Evolutionary conservation across 2,797 vertebrate species (phyloP).

Genomic region (Podargus strigoides): DNA sequence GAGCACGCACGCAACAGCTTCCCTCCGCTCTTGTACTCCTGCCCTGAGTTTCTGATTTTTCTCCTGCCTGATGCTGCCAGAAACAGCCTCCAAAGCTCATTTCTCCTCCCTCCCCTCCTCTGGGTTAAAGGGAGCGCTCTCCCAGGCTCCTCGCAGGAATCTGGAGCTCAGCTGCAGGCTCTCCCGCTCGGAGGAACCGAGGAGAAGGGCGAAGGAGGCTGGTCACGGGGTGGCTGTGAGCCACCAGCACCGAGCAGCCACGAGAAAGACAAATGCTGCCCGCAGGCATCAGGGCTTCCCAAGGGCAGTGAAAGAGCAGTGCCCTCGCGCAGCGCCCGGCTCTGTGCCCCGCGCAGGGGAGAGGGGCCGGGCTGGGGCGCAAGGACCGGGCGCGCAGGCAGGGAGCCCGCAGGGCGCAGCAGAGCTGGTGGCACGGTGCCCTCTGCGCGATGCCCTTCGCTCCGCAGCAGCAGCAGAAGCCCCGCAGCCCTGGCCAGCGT

Average conservation of each 20-base stretch:
- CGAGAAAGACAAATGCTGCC: fast-evolving
- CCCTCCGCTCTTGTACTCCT: constrained; percentile 39
- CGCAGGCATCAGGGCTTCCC: not conserved
- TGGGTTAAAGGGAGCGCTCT: not conserved
- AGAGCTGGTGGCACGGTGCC: not conserved
- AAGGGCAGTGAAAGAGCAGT: not conserved
- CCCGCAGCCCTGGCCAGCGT: not conserved
- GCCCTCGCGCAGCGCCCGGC: no score
- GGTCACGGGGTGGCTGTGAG: not conserved
- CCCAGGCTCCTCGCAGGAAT: not conserved
- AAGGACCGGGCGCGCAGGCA: not conserved
- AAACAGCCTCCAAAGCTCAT: constrained; percentile 24
- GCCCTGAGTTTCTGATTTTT: constrained; percentile 10
- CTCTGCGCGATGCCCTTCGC: not conserved
- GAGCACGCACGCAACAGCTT: constrained; percentile 50
- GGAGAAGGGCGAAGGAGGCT: not conserved
- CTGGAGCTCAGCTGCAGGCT: fast-evolving
- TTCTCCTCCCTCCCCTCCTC: constrained; percentile 5
- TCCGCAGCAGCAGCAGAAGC: not conserved
- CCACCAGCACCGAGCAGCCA: not conserved
- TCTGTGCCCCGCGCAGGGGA: no score
- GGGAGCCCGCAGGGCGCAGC: fast-evolving
- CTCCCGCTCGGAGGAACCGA: not conserved
- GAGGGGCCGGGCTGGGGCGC: not conserved
- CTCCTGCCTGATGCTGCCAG: constrained; percentile 1